Conservation (phyloP, 2,113 vertebrate genomes). For the Opisthocomus hoazin region DNA sequence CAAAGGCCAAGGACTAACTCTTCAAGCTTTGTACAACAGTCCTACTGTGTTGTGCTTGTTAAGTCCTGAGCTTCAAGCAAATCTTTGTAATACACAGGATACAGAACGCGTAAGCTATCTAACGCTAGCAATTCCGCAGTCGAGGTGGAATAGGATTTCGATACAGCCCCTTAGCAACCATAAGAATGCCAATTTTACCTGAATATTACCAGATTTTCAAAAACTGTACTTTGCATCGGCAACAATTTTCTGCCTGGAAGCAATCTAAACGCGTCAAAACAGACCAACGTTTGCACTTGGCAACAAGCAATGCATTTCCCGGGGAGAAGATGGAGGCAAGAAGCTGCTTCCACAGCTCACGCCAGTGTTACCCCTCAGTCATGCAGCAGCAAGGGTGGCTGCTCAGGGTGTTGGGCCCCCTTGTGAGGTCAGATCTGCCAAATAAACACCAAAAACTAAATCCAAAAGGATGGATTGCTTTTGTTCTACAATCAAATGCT, state of each 20-base stretch:
- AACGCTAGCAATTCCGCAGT: neutral
- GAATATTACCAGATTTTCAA: neutral
- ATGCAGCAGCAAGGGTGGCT: neutral
- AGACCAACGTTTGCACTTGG: neutral
- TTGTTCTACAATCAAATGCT: neutral
- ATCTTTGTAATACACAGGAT: slow-evolving; percentile 21
- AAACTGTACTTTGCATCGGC: neutral
- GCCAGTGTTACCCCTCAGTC: neutral
- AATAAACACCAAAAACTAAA: slow-evolving; percentile 14
- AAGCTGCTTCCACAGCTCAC: neutral
- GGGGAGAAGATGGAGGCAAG: neutral
- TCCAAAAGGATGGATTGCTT: slow-evolving; percentile 9
- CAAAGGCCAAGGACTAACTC: slow-evolving; percentile 52
- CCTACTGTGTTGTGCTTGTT: slow-evolving; percentile 50
- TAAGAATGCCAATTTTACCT: neutral
- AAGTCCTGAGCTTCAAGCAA: slow-evolving; percentile 36
- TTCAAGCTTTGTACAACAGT: slow-evolving; percentile 45
- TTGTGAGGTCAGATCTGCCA: neutral
- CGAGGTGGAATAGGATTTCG: neutral
- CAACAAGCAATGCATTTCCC: neutral
- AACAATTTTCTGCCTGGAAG: slow-evolving; percentile 16
- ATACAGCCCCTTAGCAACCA: neutral
- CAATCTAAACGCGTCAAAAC: neutral
- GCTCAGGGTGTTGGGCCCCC: neutral
- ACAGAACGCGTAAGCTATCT: neutral